These are phyloP conservation scores for Athrips mouffetella DNA, from an alignment of 2,888 invertebrate species.

Conservation along the genomic window DNA sequence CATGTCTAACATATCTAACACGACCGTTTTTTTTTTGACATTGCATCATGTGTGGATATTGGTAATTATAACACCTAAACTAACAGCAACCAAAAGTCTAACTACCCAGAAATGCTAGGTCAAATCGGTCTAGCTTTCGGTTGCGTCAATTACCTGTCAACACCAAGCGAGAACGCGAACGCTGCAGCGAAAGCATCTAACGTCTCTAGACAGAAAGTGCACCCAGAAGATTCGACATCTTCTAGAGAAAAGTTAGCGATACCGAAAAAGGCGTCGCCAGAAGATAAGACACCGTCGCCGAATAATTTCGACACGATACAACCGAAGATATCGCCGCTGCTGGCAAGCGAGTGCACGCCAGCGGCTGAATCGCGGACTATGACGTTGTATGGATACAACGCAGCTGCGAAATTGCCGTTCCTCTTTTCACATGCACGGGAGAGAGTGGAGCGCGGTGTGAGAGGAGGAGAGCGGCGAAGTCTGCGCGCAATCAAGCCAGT, in stretches of 20 bases:
- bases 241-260: conserved; percentile 54
- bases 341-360: conserved; percentile 59
- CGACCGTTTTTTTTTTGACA: conserved; percentile 41
- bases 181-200: conserved; percentile 35
- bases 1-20: conserved; percentile 28
- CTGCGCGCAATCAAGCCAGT: conserved; percentile 49
- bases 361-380: conserved; percentile 63
- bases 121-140: conserved; percentile 75
- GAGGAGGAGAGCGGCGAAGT: conserved; percentile 45
- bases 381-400: conserved; percentile 75
- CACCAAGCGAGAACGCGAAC: conserved; percentile 45
- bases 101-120: conserved; percentile 76
- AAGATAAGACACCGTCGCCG: conserved; percentile 62
- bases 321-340: conserved; percentile 69
- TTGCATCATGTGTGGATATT: conserved; percentile 38
- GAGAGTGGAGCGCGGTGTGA: conserved; percentile 27
- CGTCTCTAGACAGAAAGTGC: conserved; percentile 59
- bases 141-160: conserved; percentile 71
- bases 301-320: conserved; percentile 52
- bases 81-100: conserved; percentile 72
- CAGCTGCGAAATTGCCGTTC: conserved; percentile 70
- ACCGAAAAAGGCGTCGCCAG: conserved; percentile 55
- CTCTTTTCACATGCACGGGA: conserved; percentile 66
- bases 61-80: conserved; percentile 26
- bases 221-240: conserved; percentile 62